Percentiles rank a stretch among this genome's conserved stretches.
Conservation (phyloP, 2,113 vertebrate species). For the Tachysurus vachellii region DNA sequence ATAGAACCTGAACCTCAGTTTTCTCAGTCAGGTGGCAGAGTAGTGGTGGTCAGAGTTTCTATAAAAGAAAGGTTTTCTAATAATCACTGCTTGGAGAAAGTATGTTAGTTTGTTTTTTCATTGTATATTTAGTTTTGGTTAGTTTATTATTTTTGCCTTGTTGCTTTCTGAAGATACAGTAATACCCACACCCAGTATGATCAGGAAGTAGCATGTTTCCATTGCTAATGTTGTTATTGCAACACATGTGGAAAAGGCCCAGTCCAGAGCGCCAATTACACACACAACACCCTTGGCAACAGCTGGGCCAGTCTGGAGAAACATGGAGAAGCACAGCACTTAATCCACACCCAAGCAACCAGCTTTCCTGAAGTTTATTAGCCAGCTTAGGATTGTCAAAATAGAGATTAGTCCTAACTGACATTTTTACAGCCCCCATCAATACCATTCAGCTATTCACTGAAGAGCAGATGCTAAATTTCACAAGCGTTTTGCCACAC, state of each 20-base stretch:
- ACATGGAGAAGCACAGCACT: not conserved
- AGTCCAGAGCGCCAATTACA: not conserved
- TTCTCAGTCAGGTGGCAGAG: slow-evolving; percentile 60
- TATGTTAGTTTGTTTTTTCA: not conserved
- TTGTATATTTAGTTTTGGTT: not conserved
- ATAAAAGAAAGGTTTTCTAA: slow-evolving; percentile 31
- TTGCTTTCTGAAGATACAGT: not conserved
- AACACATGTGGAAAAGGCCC: not conserved
- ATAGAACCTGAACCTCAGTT: slow-evolving; percentile 42
- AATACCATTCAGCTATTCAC: slow-evolving; percentile 45
- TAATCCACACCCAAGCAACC: not conserved
- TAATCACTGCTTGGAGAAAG: not conserved
- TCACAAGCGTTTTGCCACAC: slow-evolving; percentile 13
- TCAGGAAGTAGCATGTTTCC: slow-evolving; percentile 32
- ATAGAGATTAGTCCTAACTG: slow-evolving; percentile 20
- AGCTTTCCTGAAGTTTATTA: slow-evolving; percentile 3
- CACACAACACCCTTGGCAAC: slow-evolving; percentile 20
- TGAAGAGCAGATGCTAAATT: slow-evolving; percentile 25
- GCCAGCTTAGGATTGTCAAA: not conserved
- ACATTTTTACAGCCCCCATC: slow-evolving; percentile 24
- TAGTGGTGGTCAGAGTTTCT: slow-evolving; percentile 45
- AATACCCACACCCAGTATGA: slow-evolving; percentile 34
- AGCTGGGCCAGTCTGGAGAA: slow-evolving; percentile 5
- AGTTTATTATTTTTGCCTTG: not conserved
- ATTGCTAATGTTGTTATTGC: slow-evolving; percentile 31